Base-by-base conservation (phyloP, 2,888 invertebrate species). In the Agrotis clavis region DNA sequence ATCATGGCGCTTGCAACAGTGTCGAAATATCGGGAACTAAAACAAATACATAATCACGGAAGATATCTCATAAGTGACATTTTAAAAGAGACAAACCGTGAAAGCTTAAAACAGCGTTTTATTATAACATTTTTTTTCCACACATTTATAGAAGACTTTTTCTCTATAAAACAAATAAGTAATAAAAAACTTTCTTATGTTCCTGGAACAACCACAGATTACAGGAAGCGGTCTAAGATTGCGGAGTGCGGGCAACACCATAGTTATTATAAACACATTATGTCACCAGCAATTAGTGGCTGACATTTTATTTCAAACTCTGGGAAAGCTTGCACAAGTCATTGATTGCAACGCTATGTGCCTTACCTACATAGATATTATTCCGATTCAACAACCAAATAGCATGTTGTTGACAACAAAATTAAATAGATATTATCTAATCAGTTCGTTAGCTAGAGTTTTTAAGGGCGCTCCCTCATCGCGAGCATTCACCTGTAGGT, bases 191-290 rank as follows among this genome's bases (percentile, higher is more conserved):
- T 71, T 61, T 71, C 71, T 61, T 21, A n/a, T 19, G 2, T 71
- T 48, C 71, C 71, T 61, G 60, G 47, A 71, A 71, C 21, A 41
- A 21, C 16, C 41, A 2, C 6, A 71, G 47, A 71, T 60, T 71
- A n/a, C 53, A 71, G 71, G 71, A 71, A 71, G 53, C 47, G 7
- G 47, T 25, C 16, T 18, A n/a, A 54, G 72, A 54, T 71, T 54
- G 25, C 48, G 48, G 60, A 13, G 14, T 11, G 16, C 71, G 19
- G 56, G 56, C 16, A 7, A 35, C 21, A 35, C 35, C 50, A 25
- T 60, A 35, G 35, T 71, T 60, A 71, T 48, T 71, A 71, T 25
- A 41, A 47, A n/a, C n/a, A 53, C 71, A 71, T 70, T 60, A 71
- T 60, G 35, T 71, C 53, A 60, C 59, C 53, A 16, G 47, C 13